Evolutionary conservation across 2,113 vertebrate genomes (phyloP).

Genomic region (Ahaetulla prasina): DNA sequence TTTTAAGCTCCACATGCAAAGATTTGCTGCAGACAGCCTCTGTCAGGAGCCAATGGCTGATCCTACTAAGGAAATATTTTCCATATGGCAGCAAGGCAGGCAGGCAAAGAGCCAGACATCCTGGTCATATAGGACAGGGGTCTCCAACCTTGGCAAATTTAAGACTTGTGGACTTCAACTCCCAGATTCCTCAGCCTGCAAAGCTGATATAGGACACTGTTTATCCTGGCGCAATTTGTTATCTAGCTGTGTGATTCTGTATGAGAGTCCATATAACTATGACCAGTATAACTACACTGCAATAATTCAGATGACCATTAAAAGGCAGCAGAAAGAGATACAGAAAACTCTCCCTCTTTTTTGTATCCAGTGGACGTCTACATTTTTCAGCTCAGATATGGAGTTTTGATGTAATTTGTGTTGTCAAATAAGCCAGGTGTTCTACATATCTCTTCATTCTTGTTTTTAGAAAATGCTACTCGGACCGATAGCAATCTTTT

Average conservation of each 20-base stretch:
- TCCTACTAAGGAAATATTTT: not conserved
- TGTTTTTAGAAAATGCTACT: not conserved
- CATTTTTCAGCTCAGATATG: not conserved
- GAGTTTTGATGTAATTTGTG: not conserved
- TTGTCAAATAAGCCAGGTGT: not conserved
- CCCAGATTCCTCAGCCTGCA: too few species aligned
- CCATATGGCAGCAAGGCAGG: not conserved
- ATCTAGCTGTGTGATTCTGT: not conserved
- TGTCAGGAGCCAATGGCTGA: not conserved
- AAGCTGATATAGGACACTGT: not conserved
- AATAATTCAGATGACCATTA: not conserved
- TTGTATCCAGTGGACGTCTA: not conserved
- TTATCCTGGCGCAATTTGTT: not conserved
- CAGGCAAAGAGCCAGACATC: not conserved
- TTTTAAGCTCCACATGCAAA: not conserved
- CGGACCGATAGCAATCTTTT: not conserved
- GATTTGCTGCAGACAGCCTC: not conserved
- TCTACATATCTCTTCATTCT: not conserved
- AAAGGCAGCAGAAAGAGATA: not conserved
- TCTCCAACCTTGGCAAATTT: too few species aligned
- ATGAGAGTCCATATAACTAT: not conserved
- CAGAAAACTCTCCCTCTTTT: not conserved
- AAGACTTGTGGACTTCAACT: too few species aligned
- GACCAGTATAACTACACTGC: not conserved
- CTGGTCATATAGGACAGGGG: not conserved